phyloP scores from a whole-genome alignment of 2,113 vertebrate species.

The Paracyprichromis sp. region DNA sequence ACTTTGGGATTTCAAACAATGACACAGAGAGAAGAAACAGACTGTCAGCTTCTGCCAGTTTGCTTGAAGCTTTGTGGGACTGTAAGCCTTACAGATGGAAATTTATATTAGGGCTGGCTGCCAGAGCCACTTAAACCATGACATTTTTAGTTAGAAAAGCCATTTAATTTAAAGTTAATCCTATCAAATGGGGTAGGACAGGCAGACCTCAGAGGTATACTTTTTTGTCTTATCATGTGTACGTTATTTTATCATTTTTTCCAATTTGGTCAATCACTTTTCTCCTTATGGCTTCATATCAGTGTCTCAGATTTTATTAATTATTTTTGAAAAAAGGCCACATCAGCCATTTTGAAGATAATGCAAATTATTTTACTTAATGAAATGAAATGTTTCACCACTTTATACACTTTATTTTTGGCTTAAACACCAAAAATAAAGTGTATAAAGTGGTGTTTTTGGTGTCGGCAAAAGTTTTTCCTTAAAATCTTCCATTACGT shows the following conservation, averaged over 20 bases:
- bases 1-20: background rate
- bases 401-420: background rate
- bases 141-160: background rate
- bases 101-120: background rate
- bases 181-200: background rate
- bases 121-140: background rate
- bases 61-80: background rate
- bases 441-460: background rate
- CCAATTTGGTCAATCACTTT: background rate
- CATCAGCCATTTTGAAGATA: background rate
- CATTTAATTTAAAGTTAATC: background rate
- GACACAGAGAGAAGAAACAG: background rate
- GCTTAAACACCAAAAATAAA: background rate
- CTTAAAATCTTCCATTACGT: background rate
- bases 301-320: background rate
- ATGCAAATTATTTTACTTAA: background rate
- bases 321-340: background rate
- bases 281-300: background rate
- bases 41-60: background rate
- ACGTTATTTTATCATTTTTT: background rate
- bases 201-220: background rate
- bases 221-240: background rate
- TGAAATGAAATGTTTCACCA: background rate
- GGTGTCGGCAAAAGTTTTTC: background rate
- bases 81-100: background rate